Evolutionary conservation across 2,113 vertebrate genomes (phyloP), one percentile per base, ranked within the genome.

Genomic region (Tautogolabrus adspersus): DNA sequence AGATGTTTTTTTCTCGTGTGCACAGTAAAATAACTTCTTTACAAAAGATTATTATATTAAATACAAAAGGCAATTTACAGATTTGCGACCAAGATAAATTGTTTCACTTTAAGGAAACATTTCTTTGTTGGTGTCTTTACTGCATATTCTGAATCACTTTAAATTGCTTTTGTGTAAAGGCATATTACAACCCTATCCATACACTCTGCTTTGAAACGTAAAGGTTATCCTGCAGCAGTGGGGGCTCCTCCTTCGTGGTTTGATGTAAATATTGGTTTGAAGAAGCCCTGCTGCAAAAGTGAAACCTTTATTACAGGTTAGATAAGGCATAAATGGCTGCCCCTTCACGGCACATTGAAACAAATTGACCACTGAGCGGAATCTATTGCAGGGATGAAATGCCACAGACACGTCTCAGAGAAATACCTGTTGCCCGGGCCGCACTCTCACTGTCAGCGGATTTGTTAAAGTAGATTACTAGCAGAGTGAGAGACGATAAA

Each of bases 231-330:
- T 5, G 0, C 30, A 8, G 54, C 23, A 34, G 30, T 46, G 1
- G 16, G 10, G 18, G 34, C 13, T 75, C 49, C 37, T 21, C 13
- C 18, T 22, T 0, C 61, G 60, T 1, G 13, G 18, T 59, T 40
- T 54, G 21, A 58, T 65, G n/a, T 67, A 46, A 75, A 49, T 10
- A 10, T 49, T 78, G 70, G 70, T 46, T 15, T 26, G 34, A 21
- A 63, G 75, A 23, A 18, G 19, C 61, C 66, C 66, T 13, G 3
- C 4, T 66, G 60, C 56, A 13, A 15, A 67, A 64, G 40, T 22
- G 81, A n/a, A n/a, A 77, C 66, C 60, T 66, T 70, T 80, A 77
- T 80, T 77, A 56, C 69, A 47, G 81, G 69, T 54, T 57, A 64
- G 62, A 57, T 38, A 22, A 60, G 65, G 23, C 19, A 23, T 74